Base-by-base conservation (phyloP, 2,888 invertebrate genomes). In the Ypsolopha scabrella region DNA sequence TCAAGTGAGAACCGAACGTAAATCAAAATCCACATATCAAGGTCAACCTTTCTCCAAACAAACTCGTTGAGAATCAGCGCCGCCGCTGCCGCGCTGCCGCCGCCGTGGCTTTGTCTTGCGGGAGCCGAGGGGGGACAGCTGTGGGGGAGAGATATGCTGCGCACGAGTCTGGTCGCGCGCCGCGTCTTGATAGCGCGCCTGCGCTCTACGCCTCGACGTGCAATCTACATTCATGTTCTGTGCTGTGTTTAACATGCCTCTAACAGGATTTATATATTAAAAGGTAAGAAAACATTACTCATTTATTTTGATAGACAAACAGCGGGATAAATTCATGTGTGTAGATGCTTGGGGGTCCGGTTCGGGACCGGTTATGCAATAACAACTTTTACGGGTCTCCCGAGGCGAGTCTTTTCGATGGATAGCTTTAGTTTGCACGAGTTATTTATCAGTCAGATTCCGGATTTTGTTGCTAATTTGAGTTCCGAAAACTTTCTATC, bases 331-430 rank as follows among this genome's bases (percentile, higher is more conserved):
- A 24, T 24, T 24, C 24, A 3, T 24, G 24, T 24, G 24, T 24
- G 24, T 24, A 24, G 24, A 24, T 24, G 24, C 24, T 24, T 24
- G 24, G 2, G 2, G 24, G 24, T 24, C 24, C 24, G 24, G 24
- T 24, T 24, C 52, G 14, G 37, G 55, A 59, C 60, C 59, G 59
- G 61, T 61, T 59, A 45, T 51, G 52, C 54, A 55, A 56, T 58
- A 56, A 55, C 43, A 44, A 13, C 43, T 44, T 44, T 44, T 44
- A 44, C 43, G 24, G 24, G 51, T 53, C 51, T 50, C 53, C 55
- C 54, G 54, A 50, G 48, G 53, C 10, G n/a, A 39, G 39, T 11
- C 39, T 39, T 10, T 39, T 39, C 39, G 54, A 51, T 53, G 49
- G 53, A 57, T 55, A 58, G 55, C 48, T 56, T 58, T 54, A 57